Base-by-base conservation (phyloP, 2,797 vertebrate species). In the Gallirallus australis region DNA sequence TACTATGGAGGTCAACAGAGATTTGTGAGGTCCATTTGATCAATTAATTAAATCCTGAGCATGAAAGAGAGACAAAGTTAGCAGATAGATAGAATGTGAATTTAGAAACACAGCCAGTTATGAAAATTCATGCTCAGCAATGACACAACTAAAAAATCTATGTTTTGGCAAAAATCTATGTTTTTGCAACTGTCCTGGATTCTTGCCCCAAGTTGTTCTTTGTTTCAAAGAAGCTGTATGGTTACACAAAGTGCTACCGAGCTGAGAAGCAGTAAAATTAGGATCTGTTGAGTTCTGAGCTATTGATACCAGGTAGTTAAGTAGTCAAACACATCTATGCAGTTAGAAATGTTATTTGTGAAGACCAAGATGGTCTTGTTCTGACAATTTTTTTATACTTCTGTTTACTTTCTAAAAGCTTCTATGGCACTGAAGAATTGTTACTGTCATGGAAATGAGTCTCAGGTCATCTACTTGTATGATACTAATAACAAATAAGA, bases 131-230 rank as follows among this genome's bases (percentile, higher is more conserved):
- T 39, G 48, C 27, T 88, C 82, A 86, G 65, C 53, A 94, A 50
- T 4, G 4, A 83, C 28, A 40, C 21, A 54, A 50, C 30, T 60
- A 35, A 35, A 35, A 71, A 56, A 60, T 12, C 59, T 18, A 24
- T 60, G n/a, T 11, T 90, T 94, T 89, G 90, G 72, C 72, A 91
- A 88, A 71, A 56, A 60, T 12, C 59, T 18, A 24, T 60, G n/a
- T 11, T 90, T 94, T 89, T 91, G 72, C 72, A 91, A 88, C 37
- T 81, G 69, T 60, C 75, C 68, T 91, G 84, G 59, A 80, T 91
- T 90, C 57, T 61, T 78, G 69, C 69, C 61, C 45, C 28, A 57
- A 47, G 31, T 7, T 78, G 28, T 39, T 75, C 47, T 80, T 87
- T 92, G 39, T 80, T 91, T 91, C 66, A 79, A 86, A 86, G 25